Percentiles rank a stretch among this genome's conserved stretches.
These are phyloP conservation scores for Drosophila greeni DNA, from an alignment of 2,888 invertebrate species.

Conservation along the genomic window DNA sequence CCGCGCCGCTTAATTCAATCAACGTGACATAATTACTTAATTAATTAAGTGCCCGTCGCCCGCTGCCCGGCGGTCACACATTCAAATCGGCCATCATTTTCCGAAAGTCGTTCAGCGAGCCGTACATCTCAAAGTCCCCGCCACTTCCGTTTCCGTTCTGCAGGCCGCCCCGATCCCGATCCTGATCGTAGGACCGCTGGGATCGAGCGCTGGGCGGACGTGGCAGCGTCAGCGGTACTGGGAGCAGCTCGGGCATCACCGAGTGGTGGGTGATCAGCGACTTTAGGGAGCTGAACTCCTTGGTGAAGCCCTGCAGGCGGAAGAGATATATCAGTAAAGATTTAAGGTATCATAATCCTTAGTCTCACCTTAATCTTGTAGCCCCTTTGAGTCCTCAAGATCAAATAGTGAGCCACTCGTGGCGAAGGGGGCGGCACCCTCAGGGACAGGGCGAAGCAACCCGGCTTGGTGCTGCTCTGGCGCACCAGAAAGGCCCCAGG, in stretches of 20 bases:
- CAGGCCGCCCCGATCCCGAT: conserved; percentile 31
- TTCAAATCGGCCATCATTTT: conserved; percentile 88
- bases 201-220: conserved; percentile 79
- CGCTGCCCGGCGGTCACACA: conserved; percentile 77
- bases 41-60: conserved; percentile 51
- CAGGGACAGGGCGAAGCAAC: conserved; percentile 95
- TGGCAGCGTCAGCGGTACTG: conserved; percentile 92
- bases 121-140: conserved; percentile 87
- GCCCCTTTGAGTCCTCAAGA: conserved; percentile 90
- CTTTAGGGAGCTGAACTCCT: conserved; percentile 94
- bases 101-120: conserved; percentile 85
- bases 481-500: conserved; percentile 97
- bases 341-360: background rate
- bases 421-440: conserved; percentile 92
- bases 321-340: no score
- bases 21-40: conserved; percentile 69
- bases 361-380: conserved; percentile 92
- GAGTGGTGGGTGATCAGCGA: conserved; percentile 98
- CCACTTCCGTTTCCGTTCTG: conserved; percentile 72
- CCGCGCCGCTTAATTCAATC: conserved; percentile 61
- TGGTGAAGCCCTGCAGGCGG: conserved; percentile 92
- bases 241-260: conserved; percentile 97
- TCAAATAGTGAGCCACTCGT: conserved; percentile 94
- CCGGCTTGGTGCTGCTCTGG: conserved; percentile 94
- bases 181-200: conserved; percentile 50